Evolutionary conservation across 2,888 invertebrate species (phyloP).

Genomic region (Pseudeuparius sepicola): DNA sequence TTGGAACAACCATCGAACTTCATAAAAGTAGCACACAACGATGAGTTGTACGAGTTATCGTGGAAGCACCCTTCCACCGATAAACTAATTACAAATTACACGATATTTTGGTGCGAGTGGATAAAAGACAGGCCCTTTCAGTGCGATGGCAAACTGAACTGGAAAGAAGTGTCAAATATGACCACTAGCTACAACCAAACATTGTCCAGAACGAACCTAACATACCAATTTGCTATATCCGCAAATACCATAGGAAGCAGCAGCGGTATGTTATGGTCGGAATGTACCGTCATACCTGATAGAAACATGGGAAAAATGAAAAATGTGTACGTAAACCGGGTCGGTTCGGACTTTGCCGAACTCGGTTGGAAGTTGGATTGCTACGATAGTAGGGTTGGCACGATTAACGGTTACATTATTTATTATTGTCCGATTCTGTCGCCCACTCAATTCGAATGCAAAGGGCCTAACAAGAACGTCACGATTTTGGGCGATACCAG

Average conservation of each 20-base stretch:
- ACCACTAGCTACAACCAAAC: slow-evolving; percentile 47
- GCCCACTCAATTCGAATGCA: slow-evolving; percentile 45
- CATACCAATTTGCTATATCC: slow-evolving; percentile 75
- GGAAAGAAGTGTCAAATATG: slow-evolving; percentile 45
- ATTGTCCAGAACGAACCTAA: slow-evolving; percentile 43
- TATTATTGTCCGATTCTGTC: slow-evolving; percentile 58
- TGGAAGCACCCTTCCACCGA: slow-evolving; percentile 53
- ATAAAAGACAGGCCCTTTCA: slow-evolving; percentile 34
- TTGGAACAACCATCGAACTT: slow-evolving; percentile 25
- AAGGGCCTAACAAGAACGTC: slow-evolving; percentile 38
- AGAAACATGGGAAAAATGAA: slow-evolving; percentile 46
- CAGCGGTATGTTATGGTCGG: slow-evolving; percentile 80
- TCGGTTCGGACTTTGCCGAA: slow-evolving; percentile 45
- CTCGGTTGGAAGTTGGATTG: slow-evolving; percentile 72
- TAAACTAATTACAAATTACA: slow-evolving; percentile 51
- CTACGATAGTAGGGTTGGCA: slow-evolving; percentile 58
- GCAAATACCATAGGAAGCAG: slow-evolving; percentile 59
- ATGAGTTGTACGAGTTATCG: slow-evolving; percentile 61
- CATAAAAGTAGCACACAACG: slow-evolving; percentile 55
- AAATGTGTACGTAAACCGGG: slow-evolving; percentile 43
- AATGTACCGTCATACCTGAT: slow-evolving; percentile 53
- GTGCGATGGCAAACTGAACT: slow-evolving; percentile 50
- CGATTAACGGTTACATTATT: slow-evolving; percentile 63
- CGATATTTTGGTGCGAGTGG: slow-evolving; percentile 60
- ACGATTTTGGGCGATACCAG: slow-evolving; percentile 41